phyloP scores from a whole-genome alignment of 92 coral and sea anemone species.

The Chrysogorgia sp. region DNA sequence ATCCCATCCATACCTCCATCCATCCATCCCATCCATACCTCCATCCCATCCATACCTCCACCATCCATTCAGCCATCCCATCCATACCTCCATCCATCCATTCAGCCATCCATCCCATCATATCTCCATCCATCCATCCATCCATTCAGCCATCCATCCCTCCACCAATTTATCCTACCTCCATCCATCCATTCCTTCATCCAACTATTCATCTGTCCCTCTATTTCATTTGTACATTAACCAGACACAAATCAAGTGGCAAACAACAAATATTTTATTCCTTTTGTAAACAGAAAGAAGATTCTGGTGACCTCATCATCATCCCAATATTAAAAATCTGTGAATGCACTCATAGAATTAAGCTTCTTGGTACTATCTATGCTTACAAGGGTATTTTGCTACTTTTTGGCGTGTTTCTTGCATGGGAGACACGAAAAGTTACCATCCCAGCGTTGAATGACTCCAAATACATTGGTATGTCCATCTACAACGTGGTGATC shows the following conservation, averaged over 20 bases:
- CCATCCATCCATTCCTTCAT: too few relatives aligned
- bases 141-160: neutral
- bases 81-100: too few relatives aligned
- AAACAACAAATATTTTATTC: too few relatives aligned
- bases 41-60: too few relatives aligned
- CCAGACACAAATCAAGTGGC: too few relatives aligned
- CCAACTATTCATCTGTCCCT: too few relatives aligned
- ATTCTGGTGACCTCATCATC: conserved; percentile 60
- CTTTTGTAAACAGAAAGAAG: conserved; percentile 56
- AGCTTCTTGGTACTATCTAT: conserved; percentile 79
- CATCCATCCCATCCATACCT: too few relatives aligned
- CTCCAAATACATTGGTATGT: conserved; percentile 79
- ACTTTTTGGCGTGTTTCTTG: conserved; percentile 79
- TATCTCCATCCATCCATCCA: neutral
- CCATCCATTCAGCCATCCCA: too few relatives aligned
- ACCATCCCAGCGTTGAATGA: conserved; percentile 86
- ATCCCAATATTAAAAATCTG: conserved; percentile 71
- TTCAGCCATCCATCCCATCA: too few relatives aligned
- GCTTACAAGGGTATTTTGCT: conserved; percentile 75
- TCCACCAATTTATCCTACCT: neutral
- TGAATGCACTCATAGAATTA: conserved; percentile 59
- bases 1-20: too few relatives aligned
- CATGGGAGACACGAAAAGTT: conserved; percentile 89
- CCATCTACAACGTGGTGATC: conserved; percentile 93
- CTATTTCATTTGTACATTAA: too few relatives aligned